Evolutionary conservation across 2,113 vertebrate genomes (phyloP).

Genomic region (Nothoprocta pentlandii): DNA sequence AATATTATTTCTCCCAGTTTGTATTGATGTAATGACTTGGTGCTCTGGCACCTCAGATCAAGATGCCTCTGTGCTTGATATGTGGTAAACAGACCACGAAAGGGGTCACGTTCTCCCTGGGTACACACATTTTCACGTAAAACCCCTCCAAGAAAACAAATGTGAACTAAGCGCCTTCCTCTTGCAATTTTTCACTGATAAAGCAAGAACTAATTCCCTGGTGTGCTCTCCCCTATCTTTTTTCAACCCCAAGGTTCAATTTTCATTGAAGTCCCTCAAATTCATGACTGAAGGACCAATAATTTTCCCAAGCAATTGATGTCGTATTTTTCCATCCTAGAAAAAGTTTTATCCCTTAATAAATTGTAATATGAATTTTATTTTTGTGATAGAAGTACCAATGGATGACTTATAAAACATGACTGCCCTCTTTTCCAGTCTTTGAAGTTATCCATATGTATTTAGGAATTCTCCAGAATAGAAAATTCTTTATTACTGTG

Average conservation of each 20-base stretch:
- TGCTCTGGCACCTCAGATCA: neutral
- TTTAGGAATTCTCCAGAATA: neutral
- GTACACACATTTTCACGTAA: rapidly evolving
- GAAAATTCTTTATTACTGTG: neutral
- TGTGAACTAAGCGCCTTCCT: neutral
- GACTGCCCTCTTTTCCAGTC: neutral
- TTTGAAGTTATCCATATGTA: neutral
- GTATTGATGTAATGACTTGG: neutral
- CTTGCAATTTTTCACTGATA: neutral
- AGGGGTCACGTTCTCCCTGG: neutral
- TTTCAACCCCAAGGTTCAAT: neutral
- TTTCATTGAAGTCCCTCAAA: neutral
- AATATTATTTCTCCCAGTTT: neutral
- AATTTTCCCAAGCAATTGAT: neutral
- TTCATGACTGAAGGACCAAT: neutral
- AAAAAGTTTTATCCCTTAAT: neutral
- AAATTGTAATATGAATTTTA: neutral
- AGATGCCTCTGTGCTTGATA: neutral
- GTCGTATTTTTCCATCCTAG: neutral
- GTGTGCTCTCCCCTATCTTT: neutral
- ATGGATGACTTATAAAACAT: neutral
- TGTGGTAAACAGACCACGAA: neutral
- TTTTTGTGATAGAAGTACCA: neutral
- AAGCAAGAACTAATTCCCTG: neutral
- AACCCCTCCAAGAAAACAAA: neutral